Base-by-base conservation (phyloP, 92 coral and sea anemone species). In the Ricordea florida region DNA sequence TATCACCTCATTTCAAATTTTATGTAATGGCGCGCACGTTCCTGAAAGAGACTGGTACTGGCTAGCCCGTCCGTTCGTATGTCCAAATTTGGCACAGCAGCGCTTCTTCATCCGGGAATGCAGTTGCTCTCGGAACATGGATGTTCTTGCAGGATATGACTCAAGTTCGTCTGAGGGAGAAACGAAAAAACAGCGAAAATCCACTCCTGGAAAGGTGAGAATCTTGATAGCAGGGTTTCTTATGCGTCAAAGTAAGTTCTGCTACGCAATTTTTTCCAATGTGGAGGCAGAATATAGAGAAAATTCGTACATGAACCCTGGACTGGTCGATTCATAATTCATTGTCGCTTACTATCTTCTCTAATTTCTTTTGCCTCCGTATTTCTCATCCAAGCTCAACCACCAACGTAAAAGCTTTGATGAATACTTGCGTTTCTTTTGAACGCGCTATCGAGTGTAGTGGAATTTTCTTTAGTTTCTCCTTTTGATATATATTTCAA, bases 141-240 rank as follows among this genome's bases (percentile, higher is more conserved):
- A 94, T 64, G 94, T 77, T 33, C 80, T 89, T 37, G 93, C 92
- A 3, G 97, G 98, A 0, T 94, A 94, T 20, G 93, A 69, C 20
- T 79, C 93, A 7, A 87, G 94, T 69, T 94, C 98, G 4, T 85
- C 97, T 0, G 92, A 85, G 20, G 97, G 84, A 42, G 88, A 79
- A 59, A 53, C 49, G 26, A 84, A 78, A 80, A 68, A 74, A 27
- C 51, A 24, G 15, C 63, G 25, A 27, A 72, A 79, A 53, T 42
- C 69, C 3, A 20, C 78, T 5, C 28, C 74, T 16, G 34, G 68
- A 36, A 43, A 72, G 90, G 90, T 85, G 58, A 36, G 35, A 70
- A 70, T 26, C 28, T 20, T 2, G 5, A 18, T 0, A 35, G 14
- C 9, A 26, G 22, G 66, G 29, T 53, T 2, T 4, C 29, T 29